Percentiles rank a stretch among this genome's conserved stretches.
Evolutionary conservation across 2,113 vertebrate species (phyloP).

Genomic region (Ramphastos sulfuratus): DNA sequence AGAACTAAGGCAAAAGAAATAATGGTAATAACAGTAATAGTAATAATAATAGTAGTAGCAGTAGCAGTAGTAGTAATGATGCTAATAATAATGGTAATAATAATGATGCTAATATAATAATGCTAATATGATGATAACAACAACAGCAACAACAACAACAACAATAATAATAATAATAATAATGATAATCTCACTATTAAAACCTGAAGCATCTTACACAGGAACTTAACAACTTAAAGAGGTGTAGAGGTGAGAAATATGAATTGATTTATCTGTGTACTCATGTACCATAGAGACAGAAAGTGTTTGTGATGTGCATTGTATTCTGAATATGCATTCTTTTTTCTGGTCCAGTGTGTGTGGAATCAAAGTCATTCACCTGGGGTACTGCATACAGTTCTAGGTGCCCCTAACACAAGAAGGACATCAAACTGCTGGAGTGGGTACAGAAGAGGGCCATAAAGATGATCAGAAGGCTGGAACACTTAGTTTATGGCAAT

Average conservation of each 20-base stretch:
- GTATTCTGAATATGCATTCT: background rate
- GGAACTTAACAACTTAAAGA: background rate
- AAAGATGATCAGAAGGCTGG: too few relatives aligned
- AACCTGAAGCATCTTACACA: background rate
- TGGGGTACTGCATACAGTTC: background rate
- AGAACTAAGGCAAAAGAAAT: background rate
- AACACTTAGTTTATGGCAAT: too few relatives aligned
- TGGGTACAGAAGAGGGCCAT: too few relatives aligned
- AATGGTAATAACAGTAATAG: background rate
- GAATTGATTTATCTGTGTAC: background rate
- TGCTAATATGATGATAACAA: too few relatives aligned
- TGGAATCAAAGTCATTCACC: background rate
- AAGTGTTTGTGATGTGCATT: background rate
- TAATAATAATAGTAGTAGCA: too few relatives aligned
- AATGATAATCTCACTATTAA: background rate
- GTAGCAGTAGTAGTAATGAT: too few relatives aligned
- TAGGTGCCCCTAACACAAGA: too few relatives aligned
- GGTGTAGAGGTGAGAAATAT: background rate
- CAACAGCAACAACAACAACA: too few relatives aligned
- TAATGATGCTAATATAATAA: too few relatives aligned
- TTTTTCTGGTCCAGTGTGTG: background rate
- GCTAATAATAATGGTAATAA: too few relatives aligned
- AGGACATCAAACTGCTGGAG: too few relatives aligned
- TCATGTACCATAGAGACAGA: background rate
- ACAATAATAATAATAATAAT: too few relatives aligned